phyloP scores from a whole-genome alignment of 1,140 invertebrate genomes.

The Papilio glaucus region DNA sequence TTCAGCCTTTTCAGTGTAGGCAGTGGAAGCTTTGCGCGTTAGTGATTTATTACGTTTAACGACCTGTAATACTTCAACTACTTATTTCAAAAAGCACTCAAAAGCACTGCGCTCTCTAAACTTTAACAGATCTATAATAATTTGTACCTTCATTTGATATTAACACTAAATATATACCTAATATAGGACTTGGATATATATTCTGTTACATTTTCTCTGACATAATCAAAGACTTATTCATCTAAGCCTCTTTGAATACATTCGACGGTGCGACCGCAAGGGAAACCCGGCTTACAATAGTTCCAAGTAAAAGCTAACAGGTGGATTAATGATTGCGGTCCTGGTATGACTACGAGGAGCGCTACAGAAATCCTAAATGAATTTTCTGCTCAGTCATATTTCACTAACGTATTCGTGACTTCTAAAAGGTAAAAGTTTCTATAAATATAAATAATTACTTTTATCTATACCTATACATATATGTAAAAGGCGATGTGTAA shows the following conservation, averaged over 20 bases:
- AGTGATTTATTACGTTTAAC: conserved; percentile 26
- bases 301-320: conserved; percentile 25
- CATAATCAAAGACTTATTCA: conserved; percentile 24
- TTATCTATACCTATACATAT: too few relatives aligned
- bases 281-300: conserved; percentile 21
- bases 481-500: too few relatives aligned
- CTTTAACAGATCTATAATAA: background rate
- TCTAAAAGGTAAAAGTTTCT: background rate
- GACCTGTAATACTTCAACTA: conserved; percentile 36
- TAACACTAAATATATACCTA: background rate
- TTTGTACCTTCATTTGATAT: conserved; percentile 35
- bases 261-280: conserved; percentile 11
- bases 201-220: conserved; percentile 3
- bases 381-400: conserved; percentile 12
- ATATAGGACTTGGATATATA: background rate
- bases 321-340: conserved; percentile 23
- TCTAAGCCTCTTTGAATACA: conserved; percentile 23
- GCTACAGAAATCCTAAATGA: background rate
- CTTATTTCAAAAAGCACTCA: conserved; percentile 33
- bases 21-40: background rate
- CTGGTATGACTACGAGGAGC: background rate
- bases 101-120: background rate
- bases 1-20: conserved; percentile 2
- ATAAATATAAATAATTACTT: background rate
- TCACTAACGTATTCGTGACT: background rate